Percentiles rank a stretch among this genome's conserved stretches.
Conservation (phyloP, 1,140 invertebrate genomes). For the Protaetia brevitarsis region DNA sequence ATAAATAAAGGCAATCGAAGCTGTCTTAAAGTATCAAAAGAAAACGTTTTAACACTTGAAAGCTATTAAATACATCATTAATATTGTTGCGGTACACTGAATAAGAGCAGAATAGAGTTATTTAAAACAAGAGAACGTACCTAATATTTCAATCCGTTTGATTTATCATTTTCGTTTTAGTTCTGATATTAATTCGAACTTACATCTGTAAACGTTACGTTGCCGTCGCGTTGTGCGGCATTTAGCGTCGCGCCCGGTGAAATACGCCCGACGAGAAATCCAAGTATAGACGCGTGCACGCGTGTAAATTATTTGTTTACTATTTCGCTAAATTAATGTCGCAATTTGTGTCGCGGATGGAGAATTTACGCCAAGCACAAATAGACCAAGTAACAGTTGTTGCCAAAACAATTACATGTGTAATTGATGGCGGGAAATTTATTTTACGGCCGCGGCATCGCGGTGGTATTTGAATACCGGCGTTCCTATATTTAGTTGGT, state of each 20-base stretch:
- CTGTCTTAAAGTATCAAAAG: no score
- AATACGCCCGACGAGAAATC: neutral
- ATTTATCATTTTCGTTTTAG: no score
- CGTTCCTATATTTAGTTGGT: no score
- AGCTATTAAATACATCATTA: no score
- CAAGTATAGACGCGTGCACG: slow-evolving; percentile 18
- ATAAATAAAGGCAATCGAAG: no score
- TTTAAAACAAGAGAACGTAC: no score
- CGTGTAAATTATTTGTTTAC: slow-evolving; percentile 24
- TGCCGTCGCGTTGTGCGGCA: neutral
- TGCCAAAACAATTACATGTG: slow-evolving; percentile 24
- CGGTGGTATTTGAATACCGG: slow-evolving; percentile 6
- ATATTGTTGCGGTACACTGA: no score
- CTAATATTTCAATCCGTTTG: no score
- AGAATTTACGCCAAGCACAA: slow-evolving; percentile 21
- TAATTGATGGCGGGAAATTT: slow-evolving; percentile 23
- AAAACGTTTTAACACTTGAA: no score
- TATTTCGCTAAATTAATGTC: slow-evolving; percentile 23
- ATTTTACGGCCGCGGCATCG: slow-evolving; percentile 4
- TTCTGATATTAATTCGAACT: neutral
- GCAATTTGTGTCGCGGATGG: slow-evolving; percentile 23
- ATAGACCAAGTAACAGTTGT: slow-evolving; percentile 25
- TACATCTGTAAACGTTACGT: neutral
- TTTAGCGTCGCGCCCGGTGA: no score
- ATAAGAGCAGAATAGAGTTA: no score